Evolutionary conservation across 2,113 vertebrate species (phyloP).

Genomic region (Cyprinodon variegatus): DNA sequence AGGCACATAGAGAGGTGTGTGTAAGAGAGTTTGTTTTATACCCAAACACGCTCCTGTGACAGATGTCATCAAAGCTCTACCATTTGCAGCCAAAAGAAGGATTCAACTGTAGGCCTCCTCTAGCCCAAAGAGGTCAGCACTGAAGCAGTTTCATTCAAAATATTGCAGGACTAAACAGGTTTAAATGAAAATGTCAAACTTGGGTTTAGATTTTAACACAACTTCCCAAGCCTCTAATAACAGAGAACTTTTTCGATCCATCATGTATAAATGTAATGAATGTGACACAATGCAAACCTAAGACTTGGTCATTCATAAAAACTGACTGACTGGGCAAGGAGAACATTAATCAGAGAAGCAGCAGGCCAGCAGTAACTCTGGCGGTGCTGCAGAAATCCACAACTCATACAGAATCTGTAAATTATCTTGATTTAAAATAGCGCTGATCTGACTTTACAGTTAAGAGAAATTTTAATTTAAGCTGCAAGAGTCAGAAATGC

Average conservation of each 20-base stretch:
- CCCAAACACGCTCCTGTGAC: too few species aligned
- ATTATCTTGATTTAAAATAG: conserved; percentile 2
- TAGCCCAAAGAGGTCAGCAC: too few species aligned
- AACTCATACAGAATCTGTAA: background rate
- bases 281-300: background rate
- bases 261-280: background rate
- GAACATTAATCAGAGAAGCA: background rate
- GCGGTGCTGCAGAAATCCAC: background rate
- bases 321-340: background rate
- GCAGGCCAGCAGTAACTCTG: background rate
- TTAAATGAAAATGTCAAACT: background rate
- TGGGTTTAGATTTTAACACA: background rate
- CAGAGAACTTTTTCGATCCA: background rate
- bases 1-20: too few species aligned
- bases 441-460: background rate
- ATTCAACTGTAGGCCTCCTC: too few species aligned
- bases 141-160: too few species aligned
- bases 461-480: background rate
- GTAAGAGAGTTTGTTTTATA: too few species aligned
- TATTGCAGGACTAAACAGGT: too few species aligned
- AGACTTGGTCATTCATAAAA: background rate
- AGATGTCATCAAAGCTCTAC: too few species aligned
- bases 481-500: background rate
- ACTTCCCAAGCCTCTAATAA: background rate
- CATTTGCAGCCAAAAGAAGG: too few species aligned